Evolutionary conservation across 2,888 invertebrate species (phyloP), one percentile per base, ranked within the genome.

Genomic region (Camptogramma bilineatum): DNA sequence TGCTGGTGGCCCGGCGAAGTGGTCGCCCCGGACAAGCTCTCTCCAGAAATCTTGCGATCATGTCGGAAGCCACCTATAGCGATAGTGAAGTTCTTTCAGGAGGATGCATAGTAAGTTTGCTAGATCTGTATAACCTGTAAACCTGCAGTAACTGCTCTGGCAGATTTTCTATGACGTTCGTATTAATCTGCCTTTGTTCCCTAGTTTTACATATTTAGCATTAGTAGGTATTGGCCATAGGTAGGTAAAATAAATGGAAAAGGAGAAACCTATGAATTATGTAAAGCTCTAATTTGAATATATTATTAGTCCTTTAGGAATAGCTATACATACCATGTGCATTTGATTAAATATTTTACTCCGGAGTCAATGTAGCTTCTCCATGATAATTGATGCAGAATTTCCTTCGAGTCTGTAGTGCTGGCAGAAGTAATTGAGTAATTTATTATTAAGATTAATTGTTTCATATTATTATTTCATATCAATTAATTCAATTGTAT

Each of bases 1-100:
- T 95, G 95, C 78, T 97, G 97, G 97, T 97, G 97, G 97, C 97
- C 97, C 24, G 97, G 96, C 10, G 96, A 96, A 85, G 96, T 97
- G 66, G 94, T 95, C 51, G 94, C 94, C 68, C 83, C 93, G 19
- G 94, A 94, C 58, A 94, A 94, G 78, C 88, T 96, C 61, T 96
- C 96, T 21, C 94, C 95, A 73, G 96, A 96, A 79, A 92, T 96
- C 73, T 88, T 95, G 66, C 86, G 89, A 52, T 94, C 95, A 59
- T 94, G 96, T 78, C 94, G 94, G 77, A 96, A 96, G 80, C 94
- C 94, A 72, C 96, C 97, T n/a, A 95, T 97, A 74, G 96, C 96
- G 58, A 95, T 96, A 76, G 97, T 97, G 53, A 96, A 96, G 84
- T 97, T 97, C 89, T 97, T 97, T 86, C 95, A 96, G 84, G 97